phyloP scores from a whole-genome alignment of 2,888 invertebrate species.

The Timema podura region DNA sequence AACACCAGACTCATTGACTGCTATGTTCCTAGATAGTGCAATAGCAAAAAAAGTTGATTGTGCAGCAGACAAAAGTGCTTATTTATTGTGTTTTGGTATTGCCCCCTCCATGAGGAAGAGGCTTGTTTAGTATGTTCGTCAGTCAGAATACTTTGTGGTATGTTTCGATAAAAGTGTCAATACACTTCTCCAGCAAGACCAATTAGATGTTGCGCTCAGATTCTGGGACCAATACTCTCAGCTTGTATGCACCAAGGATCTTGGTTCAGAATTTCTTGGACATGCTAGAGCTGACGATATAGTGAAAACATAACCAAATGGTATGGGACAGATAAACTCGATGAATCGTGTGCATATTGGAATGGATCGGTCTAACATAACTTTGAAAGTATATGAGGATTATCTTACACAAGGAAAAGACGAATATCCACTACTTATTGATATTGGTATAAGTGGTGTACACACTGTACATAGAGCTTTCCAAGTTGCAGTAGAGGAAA shows the following conservation, averaged over 20 bases:
- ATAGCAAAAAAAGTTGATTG: not conserved
- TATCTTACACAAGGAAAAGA: not conserved
- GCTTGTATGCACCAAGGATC: not conserved
- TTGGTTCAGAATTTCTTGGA: conserved; percentile 10
- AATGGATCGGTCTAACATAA: not conserved
- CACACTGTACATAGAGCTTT: conserved; percentile 1
- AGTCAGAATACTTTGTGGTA: conserved; percentile 10
- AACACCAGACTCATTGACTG: not conserved
- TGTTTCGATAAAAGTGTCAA: not conserved
- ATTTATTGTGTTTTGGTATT: conserved; percentile 9
- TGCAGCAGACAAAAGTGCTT: conserved; percentile 5
- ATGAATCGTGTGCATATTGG: not conserved
- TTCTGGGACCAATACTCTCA: not conserved
- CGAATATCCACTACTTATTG: conserved; percentile 5
- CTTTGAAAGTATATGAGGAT: conserved; percentile 5
- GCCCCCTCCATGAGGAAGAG: conserved; percentile 1
- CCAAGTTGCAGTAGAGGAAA: conserved; percentile 1
- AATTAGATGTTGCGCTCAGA: not conserved
- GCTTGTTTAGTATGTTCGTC: not conserved
- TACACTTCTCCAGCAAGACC: not conserved
- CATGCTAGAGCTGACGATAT: conserved; percentile 8
- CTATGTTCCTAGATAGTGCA: conserved; percentile 6
- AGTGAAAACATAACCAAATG: not conserved
- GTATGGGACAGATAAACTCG: not conserved
- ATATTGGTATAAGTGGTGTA: conserved; percentile 1